These are phyloP conservation scores for Erynnis tages DNA, from an alignment of 2,888 invertebrate genomes.

Conservation along the genomic window DNA sequence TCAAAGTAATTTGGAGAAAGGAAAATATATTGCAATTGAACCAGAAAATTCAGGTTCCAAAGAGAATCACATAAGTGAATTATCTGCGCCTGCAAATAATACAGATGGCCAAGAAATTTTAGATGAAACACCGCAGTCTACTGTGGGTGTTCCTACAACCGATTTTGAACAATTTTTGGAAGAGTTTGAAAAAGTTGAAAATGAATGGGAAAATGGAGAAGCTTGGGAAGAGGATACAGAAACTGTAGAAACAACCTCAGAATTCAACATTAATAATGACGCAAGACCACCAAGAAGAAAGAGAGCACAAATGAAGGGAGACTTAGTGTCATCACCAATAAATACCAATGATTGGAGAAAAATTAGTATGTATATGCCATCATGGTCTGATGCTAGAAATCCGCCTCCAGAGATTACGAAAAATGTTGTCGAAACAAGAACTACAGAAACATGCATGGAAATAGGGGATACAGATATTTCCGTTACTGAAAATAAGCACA, in stretches of 20 bases:
- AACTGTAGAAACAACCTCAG: conserved; percentile 17
- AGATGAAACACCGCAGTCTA: not conserved
- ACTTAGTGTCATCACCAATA: conserved; percentile 39
- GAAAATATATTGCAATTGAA: not conserved
- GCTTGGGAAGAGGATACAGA: conserved; percentile 49
- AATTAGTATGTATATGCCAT: conserved; percentile 54
- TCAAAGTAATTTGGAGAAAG: not conserved
- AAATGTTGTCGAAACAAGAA: conserved; percentile 40
- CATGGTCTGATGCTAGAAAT: conserved; percentile 45
- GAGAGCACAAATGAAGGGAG: conserved; percentile 31
- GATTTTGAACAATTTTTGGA: conserved; percentile 44
- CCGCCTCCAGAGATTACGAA: conserved; percentile 10
- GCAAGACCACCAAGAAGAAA: conserved; percentile 56
- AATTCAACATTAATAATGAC: not conserved
- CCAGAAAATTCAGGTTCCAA: not conserved
- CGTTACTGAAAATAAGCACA: conserved; percentile 40
- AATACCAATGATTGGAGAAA: conserved; percentile 60
- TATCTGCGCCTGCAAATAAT: not conserved
- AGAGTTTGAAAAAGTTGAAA: conserved; percentile 56
- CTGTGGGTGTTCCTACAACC: no score
- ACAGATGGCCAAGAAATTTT: not conserved
- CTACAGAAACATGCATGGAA: conserved; percentile 53
- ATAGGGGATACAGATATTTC: conserved; percentile 48
- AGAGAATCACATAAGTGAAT: not conserved
- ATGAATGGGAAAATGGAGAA: conserved; percentile 66